phyloP scores from a whole-genome alignment of 2,888 invertebrate genomes.

The Aspidiotus destructor region DNA sequence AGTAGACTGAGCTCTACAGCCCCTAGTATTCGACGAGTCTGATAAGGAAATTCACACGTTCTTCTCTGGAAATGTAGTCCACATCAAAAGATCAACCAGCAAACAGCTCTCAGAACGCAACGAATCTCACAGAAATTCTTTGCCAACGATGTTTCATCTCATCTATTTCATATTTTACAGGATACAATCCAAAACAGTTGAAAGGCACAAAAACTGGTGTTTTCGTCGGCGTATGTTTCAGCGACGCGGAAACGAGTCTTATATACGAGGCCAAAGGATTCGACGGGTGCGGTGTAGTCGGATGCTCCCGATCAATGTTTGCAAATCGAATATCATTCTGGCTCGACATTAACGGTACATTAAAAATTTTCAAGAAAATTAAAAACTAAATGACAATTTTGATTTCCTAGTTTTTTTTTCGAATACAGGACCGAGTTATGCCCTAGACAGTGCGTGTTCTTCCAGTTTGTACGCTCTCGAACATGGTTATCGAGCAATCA shows the following conservation, averaged over 20 bases:
- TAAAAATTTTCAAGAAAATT: too few species aligned
- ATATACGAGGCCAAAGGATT: too few species aligned
- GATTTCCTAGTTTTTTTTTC: not conserved
- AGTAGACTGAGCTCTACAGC: too few species aligned
- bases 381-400: too few species aligned
- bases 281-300: not conserved
- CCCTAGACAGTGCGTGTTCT: conserved; percentile 14
- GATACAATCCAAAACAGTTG: conserved; percentile 44
- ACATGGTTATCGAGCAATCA: conserved; percentile 1
- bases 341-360: not conserved
- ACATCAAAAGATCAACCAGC: too few species aligned
- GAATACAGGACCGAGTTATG: conserved; percentile 9
- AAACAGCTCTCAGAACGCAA: too few species aligned
- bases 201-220: conserved; percentile 44
- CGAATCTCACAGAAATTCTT: too few species aligned
- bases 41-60: too few species aligned
- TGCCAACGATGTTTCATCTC: too few species aligned
- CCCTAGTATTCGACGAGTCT: too few species aligned
- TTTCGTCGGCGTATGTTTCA: conserved; percentile 39
- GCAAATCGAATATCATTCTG: conserved; percentile 3
- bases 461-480: not conserved
- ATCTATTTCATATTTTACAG: conserved; percentile 36
- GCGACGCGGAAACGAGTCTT: conserved; percentile 39
- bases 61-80: too few species aligned
- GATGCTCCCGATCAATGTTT: not conserved